These are phyloP conservation scores for Lamproptera curius DNA, from an alignment of 2,888 invertebrate genomes.

Conservation along the genomic window DNA sequence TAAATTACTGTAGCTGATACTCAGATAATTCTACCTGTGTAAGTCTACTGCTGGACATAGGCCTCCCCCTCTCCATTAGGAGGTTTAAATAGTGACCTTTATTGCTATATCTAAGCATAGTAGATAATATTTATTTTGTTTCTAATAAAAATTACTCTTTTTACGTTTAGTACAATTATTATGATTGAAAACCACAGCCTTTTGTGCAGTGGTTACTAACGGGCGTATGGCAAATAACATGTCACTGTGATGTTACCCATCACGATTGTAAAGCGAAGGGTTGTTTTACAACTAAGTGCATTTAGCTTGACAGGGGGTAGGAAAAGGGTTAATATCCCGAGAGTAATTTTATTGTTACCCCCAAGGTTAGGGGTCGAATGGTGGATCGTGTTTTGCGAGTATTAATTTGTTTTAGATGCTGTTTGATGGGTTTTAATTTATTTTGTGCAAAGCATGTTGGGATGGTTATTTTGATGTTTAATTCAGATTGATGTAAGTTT, in stretches of 20 bases:
- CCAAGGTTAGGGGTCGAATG: conserved; percentile 61
- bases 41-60: too few relatives aligned
- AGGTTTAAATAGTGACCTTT: too few relatives aligned
- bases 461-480: conserved; percentile 27
- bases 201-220: neutral
- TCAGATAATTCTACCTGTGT: too few relatives aligned
- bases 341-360: conserved; percentile 58
- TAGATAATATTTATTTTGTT: too few relatives aligned
- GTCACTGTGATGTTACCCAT: conserved; percentile 42
- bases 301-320: conserved; percentile 34
- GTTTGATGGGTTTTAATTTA: conserved; percentile 29
- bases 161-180: too few relatives aligned
- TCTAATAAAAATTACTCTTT: too few relatives aligned
- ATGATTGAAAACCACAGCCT: too few relatives aligned
- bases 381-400: conserved; percentile 66
- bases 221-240: neutral
- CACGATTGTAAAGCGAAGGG: conserved; percentile 46
- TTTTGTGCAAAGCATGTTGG: conserved; percentile 17
- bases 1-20: too few relatives aligned
- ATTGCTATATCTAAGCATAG: too few relatives aligned
- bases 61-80: too few relatives aligned
- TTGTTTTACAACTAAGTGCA: conserved; percentile 36
- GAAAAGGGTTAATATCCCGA: conserved; percentile 48
- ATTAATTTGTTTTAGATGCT: conserved; percentile 65
- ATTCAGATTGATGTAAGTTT: too few relatives aligned